Evolutionary conservation across 2,888 invertebrate genomes (phyloP).

Genomic region (Lacanobia oleracea): DNA sequence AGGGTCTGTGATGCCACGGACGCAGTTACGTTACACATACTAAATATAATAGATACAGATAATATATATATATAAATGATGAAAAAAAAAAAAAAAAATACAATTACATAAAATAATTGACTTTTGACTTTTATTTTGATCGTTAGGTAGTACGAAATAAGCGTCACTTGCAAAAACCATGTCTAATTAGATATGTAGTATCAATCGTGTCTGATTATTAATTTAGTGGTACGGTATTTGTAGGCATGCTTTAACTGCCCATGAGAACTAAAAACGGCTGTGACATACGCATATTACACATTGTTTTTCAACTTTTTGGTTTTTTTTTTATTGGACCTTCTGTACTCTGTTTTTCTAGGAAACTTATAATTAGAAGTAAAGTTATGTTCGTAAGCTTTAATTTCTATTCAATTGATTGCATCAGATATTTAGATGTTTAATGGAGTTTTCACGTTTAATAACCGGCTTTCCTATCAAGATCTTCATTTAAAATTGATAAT

Average conservation of each 20-base stretch:
- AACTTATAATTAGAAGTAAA: constrained; percentile 19
- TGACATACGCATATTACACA: too few relatives aligned
- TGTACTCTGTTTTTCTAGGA: neutral
- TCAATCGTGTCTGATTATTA: neutral
- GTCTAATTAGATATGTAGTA: too few relatives aligned
- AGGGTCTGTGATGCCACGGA: too few relatives aligned
- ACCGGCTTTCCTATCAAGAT: neutral
- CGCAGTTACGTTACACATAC: too few relatives aligned
- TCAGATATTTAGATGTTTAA: constrained; percentile 21
- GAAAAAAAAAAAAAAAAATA: too few relatives aligned
- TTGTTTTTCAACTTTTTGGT: neutral
- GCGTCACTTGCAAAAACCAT: too few relatives aligned
- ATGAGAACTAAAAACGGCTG: neutral
- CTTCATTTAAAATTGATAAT: neutral
- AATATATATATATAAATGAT: too few relatives aligned
- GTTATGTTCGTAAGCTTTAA: constrained; percentile 18
- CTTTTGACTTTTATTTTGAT: too few relatives aligned
- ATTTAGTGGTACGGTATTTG: neutral
- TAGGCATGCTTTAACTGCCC: too few relatives aligned
- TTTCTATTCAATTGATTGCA: constrained; percentile 16
- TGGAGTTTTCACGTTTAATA: constrained; percentile 11
- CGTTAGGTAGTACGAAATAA: too few relatives aligned
- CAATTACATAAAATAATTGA: too few relatives aligned
- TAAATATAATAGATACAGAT: too few relatives aligned
- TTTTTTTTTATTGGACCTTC: constrained; percentile 13